Conservation (phyloP, 2,888 invertebrate genomes). For the Dorcus hopei region DNA sequence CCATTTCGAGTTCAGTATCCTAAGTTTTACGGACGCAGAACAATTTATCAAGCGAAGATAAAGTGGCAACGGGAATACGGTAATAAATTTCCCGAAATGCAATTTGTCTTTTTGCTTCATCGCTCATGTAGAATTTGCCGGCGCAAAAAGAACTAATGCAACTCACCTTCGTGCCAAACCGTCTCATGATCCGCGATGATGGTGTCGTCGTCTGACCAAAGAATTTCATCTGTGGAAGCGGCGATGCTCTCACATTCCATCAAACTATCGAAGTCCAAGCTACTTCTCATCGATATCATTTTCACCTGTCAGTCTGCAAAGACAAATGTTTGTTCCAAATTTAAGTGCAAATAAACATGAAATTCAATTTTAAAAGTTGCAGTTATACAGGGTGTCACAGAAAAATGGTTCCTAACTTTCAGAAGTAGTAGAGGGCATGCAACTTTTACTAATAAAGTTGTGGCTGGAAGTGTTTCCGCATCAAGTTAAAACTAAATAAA, state of each 20-base stretch:
- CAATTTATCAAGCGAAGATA: neutral
- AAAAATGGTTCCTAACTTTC: too few species aligned
- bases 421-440: too few species aligned
- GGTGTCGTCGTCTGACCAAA: constrained; percentile 50
- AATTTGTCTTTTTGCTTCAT: neutral
- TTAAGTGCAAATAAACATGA: neutral
- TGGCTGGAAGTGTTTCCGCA: too few species aligned
- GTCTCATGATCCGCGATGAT: constrained; percentile 48
- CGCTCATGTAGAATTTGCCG: neutral
- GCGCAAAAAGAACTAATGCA: neutral
- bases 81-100: constrained; percentile 1
- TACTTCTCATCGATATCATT: constrained; percentile 36
- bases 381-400: too few species aligned
- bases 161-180: constrained; percentile 47
- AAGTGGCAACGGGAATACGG: neutral
- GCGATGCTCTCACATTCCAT: constrained; percentile 47
- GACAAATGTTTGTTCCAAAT: too few species aligned
- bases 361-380: neutral
- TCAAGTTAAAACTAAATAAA: too few species aligned
- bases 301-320: neutral
- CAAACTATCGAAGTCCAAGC: constrained; percentile 44
- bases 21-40: neutral
- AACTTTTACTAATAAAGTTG: too few species aligned
- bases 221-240: constrained; percentile 48
- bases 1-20: neutral